phyloP scores from a whole-genome alignment of 2,888 invertebrate species.

The Andrena flavipes region DNA sequence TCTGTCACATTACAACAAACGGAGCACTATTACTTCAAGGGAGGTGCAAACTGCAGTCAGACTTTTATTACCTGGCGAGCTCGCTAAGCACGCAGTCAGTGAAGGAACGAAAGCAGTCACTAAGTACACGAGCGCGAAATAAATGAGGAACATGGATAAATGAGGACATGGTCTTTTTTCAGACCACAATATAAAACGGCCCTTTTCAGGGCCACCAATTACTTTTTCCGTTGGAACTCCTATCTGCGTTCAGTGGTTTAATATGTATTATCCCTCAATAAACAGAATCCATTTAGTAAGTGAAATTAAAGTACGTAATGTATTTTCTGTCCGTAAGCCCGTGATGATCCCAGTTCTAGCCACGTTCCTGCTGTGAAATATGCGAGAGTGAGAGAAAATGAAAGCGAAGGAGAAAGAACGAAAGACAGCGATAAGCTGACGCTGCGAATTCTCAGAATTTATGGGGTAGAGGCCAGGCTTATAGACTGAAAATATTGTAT shows the following conservation, averaged over 20 bases:
- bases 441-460: too few species aligned
- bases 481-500: too few species aligned
- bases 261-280: neutral
- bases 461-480: too few species aligned
- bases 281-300: neutral
- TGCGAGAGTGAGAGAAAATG: too few species aligned
- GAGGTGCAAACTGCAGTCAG: conserved; percentile 90
- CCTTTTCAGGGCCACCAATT: conserved; percentile 49
- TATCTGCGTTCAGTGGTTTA: neutral
- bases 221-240: neutral
- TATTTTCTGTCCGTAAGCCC: too few species aligned
- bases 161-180: neutral
- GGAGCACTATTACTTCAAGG: conserved; percentile 88
- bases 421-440: too few species aligned
- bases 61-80: conserved; percentile 89
- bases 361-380: too few species aligned
- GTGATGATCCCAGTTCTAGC: too few species aligned
- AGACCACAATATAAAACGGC: conserved; percentile 10
- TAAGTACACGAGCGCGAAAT: conserved; percentile 85
- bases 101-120: conserved; percentile 88
- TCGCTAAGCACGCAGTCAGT: conserved; percentile 89
- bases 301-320: too few species aligned
- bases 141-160: too few species aligned
- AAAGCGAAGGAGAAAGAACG: too few species aligned
- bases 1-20: conserved; percentile 88